Evolutionary conservation across 2,888 invertebrate genomes (phyloP).

Genomic region (Hyles lineata): DNA sequence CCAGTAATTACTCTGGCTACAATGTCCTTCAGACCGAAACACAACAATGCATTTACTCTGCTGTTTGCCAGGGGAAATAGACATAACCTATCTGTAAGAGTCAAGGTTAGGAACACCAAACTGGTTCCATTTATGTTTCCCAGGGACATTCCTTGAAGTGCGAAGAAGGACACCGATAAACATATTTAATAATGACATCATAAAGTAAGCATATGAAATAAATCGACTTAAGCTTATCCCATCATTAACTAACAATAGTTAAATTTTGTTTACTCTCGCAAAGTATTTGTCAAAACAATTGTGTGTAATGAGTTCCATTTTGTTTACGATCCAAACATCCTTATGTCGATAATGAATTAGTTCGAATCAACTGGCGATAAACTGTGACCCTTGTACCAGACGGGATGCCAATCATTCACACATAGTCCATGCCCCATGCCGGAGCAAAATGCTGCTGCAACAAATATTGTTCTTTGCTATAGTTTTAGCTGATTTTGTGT

Average conservation of each 20-base stretch:
- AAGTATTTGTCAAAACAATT: background rate
- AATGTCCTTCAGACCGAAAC: too few species aligned
- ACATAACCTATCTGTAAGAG: too few species aligned
- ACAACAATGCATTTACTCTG: too few species aligned
- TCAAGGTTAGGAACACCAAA: too few species aligned
- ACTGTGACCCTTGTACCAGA: slow-evolving; percentile 50
- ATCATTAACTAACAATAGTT: background rate
- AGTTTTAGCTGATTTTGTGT: slow-evolving; percentile 25
- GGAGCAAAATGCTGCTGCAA: slow-evolving; percentile 27
- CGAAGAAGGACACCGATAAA: too few species aligned
- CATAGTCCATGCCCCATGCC: slow-evolving; percentile 27
- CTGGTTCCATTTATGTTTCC: too few species aligned
- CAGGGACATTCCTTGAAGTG: too few species aligned
- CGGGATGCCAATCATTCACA: slow-evolving; percentile 38
- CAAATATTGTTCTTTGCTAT: slow-evolving; percentile 30
- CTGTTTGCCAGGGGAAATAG: too few species aligned
- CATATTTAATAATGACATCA: too few species aligned
- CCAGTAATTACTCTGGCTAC: too few species aligned
- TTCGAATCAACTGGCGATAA: slow-evolving; percentile 48
- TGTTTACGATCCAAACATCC: slow-evolving; percentile 40
- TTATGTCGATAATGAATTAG: slow-evolving; percentile 46
- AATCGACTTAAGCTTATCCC: background rate
- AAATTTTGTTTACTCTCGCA: slow-evolving; percentile 4
- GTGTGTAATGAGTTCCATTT: background rate
- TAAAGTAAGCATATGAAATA: too few species aligned